Evolutionary conservation across 1,140 invertebrate species (phyloP), one percentile per base, ranked within the genome.

Genomic region (Apis florea): DNA sequence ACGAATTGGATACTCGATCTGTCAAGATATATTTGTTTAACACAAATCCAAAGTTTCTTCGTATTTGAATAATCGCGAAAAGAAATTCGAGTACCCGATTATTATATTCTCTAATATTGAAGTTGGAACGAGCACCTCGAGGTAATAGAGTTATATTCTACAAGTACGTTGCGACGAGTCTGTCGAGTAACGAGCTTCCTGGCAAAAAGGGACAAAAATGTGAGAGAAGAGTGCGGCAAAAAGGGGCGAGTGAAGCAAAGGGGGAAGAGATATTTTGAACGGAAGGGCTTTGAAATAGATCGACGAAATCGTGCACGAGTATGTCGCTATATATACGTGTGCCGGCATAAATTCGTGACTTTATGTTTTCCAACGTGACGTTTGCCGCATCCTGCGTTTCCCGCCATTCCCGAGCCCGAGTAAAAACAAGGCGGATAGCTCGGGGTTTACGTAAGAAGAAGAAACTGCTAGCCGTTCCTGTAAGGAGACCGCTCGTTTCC

Each of bases 401-500:
- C 58, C 73, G 73, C 73, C 49, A 63, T 76, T 66, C 73, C 54
- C 51, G 49, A 31, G 47, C 19, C 47, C 73, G 17, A 66, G 73
- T 49, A 54, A 66, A 76, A 76, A 64, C 73, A 76, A 53, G 47
- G 73, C 61, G 73, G 61, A 66, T 66, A 31, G 61, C 24, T 66
- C 12, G 12, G 11, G 49, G 73, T 76, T 66, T 76, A 76, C 73
- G 61, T 66, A 66, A 76, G 73, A 76, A 76, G 73, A 76, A 64
- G 73, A 66, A 76, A 76, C 49, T 21, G 47, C 24, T 0, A 19
- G 17, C 13, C 24, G 61, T 53, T 66, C 31, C 24, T 31, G 40
- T 15, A 11, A 40, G 2, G 64, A 12, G 9, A 15, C 6, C n/a
- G 8, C 21, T 21, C 40, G 66, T 68, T 68, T 68, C 66, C 66